Conservation (phyloP, 2,888 invertebrate species). For the Onchidella celtica region DNA sequence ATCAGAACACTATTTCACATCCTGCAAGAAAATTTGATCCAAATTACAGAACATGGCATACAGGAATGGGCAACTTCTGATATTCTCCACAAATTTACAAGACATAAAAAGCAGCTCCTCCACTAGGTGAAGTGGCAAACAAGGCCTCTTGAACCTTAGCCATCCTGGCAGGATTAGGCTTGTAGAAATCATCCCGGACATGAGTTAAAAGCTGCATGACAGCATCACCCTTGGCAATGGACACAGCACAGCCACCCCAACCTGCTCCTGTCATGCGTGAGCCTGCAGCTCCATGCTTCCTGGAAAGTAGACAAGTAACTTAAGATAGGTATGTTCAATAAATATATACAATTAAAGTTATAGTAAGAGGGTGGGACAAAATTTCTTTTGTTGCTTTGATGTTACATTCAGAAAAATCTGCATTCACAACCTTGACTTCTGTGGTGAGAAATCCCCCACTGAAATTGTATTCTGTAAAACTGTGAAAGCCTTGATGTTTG, state of each 20-base stretch:
- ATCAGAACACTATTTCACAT: too few relatives aligned
- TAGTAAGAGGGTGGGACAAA: neutral
- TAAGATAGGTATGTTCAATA: neutral
- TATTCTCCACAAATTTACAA: neutral
- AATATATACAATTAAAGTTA: neutral
- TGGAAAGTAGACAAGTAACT: conserved; percentile 51
- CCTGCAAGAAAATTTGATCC: too few relatives aligned
- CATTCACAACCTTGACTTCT: too few relatives aligned
- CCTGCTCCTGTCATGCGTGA: conserved; percentile 98
- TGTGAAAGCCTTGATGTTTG: too few relatives aligned
- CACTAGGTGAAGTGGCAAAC: conserved; percentile 86
- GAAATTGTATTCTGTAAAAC: too few relatives aligned
- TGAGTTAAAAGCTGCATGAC: conserved; percentile 85
- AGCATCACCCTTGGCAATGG: conserved; percentile 85
- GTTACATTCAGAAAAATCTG: too few relatives aligned
- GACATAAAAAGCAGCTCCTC: conserved; percentile 78
- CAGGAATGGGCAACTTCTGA: too few relatives aligned
- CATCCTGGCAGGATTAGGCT: conserved; percentile 82
- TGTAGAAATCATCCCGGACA: conserved; percentile 87
- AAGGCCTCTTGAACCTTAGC: conserved; percentile 83
- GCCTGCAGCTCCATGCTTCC: conserved; percentile 85
- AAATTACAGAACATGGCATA: too few relatives aligned
- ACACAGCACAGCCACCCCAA: conserved; percentile 98
- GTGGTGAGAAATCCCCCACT: too few relatives aligned
- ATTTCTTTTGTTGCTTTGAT: too few relatives aligned